Evolutionary conservation across 2,113 vertebrate species (phyloP).

Genomic region (Zosterops borbonicus): DNA sequence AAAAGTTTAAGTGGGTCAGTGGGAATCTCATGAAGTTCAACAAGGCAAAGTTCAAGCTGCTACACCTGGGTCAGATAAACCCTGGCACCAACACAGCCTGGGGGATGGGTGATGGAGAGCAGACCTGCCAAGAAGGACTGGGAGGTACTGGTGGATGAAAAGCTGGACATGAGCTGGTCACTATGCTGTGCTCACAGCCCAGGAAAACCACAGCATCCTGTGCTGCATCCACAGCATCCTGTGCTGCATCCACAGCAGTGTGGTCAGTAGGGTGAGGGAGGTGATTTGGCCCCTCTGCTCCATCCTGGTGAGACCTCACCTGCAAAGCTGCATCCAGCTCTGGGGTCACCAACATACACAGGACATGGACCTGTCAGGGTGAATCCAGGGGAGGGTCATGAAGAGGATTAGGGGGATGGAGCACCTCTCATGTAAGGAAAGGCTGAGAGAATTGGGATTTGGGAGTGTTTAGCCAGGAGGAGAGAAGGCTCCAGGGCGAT

Average conservation of each 20-base stretch:
- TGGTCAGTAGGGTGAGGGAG: background rate
- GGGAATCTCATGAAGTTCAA: background rate
- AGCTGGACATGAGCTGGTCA: background rate
- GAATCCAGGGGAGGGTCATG: background rate
- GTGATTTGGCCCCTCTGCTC: background rate
- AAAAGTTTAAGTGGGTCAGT: background rate
- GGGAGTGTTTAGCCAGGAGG: background rate
- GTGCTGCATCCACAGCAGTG: background rate
- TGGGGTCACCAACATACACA: background rate
- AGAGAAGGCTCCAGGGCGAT: background rate
- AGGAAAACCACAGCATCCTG: no score
- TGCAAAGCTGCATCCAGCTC: background rate
- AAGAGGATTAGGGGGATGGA: background rate
- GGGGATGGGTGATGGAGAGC: background rate
- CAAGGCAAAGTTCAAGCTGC: background rate
- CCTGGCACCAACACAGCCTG: background rate
- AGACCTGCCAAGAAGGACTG: background rate
- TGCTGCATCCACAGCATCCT: background rate
- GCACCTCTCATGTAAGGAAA: background rate
- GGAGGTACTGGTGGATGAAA: background rate
- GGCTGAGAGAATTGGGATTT: background rate
- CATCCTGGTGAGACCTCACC: accelerated
- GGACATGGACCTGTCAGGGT: background rate
- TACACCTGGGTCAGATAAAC: background rate
- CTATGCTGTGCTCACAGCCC: background rate